phyloP scores from a whole-genome alignment of 2,888 invertebrate species.

The Callosobruchus maculatus region DNA sequence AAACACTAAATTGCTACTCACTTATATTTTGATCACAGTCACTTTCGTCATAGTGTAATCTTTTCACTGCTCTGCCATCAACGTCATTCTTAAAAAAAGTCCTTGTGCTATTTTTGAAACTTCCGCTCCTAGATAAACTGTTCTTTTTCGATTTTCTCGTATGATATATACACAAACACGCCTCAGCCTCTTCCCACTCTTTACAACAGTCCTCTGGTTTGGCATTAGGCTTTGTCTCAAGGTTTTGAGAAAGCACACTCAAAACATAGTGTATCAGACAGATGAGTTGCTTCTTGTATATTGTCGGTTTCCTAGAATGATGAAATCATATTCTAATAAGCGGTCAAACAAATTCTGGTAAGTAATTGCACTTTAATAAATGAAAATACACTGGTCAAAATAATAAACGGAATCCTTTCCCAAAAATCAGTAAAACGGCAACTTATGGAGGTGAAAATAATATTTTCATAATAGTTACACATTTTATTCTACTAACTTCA shows the following conservation, averaged over 20 bases:
- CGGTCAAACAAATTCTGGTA: too few relatives aligned
- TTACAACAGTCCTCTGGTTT: conserved; percentile 57
- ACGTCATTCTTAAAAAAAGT: conserved; percentile 32
- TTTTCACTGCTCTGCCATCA: conserved; percentile 38
- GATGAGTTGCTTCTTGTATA: conserved; percentile 49
- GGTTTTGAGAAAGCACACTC: conserved; percentile 35
- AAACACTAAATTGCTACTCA: conserved; percentile 2
- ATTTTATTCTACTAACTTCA: too few relatives aligned
- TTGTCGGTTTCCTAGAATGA: conserved; percentile 38
- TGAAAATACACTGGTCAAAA: too few relatives aligned
- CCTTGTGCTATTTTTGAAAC: conserved; percentile 39
- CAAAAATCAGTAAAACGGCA: too few relatives aligned
- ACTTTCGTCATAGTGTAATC: conserved; percentile 52
- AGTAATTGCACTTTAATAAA: too few relatives aligned
- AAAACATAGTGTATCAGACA: conserved; percentile 49
- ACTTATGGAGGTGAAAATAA: too few relatives aligned
- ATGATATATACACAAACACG: conserved; percentile 65
- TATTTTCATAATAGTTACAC: too few relatives aligned
- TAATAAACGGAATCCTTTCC: too few relatives aligned
- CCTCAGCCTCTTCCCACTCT: conserved; percentile 55
- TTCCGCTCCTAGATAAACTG: conserved; percentile 53
- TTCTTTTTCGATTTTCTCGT: conserved; percentile 53
- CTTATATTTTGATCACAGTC: conserved; percentile 16
- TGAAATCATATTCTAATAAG: background rate
- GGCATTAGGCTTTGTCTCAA: conserved; percentile 50